A percentile compares a stretch with the other conserved stretches of the same genome.
phyloP scores from a whole-genome alignment of 2,113 vertebrate genomes.

The Gorilla gorilla region DNA sequence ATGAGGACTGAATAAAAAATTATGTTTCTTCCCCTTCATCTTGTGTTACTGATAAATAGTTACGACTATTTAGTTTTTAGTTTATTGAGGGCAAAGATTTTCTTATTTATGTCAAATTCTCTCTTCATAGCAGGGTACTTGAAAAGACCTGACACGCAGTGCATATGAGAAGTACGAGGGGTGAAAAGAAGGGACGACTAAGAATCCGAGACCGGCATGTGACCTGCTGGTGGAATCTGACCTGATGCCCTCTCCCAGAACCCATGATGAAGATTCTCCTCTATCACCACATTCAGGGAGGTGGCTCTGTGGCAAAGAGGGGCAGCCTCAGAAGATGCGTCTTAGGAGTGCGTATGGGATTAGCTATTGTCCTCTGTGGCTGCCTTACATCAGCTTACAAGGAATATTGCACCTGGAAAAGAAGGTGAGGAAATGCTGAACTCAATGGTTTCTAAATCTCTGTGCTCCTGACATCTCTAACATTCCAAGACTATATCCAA shows the following conservation, averaged over 20 bases:
- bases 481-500: background rate
- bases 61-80: background rate
- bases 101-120: background rate
- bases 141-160: background rate
- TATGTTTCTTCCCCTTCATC: background rate
- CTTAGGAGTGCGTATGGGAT: background rate
- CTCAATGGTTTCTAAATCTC: background rate
- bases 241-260: background rate
- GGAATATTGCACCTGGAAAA: background rate
- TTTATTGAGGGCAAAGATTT: background rate
- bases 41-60: background rate
- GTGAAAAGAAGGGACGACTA: background rate
- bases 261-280: background rate
- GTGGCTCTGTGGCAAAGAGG: background rate
- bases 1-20: background rate
- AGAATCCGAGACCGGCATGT: background rate
- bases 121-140: background rate
- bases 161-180: background rate
- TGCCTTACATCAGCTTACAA: background rate
- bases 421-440: background rate
- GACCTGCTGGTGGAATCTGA: background rate
- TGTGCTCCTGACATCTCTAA: background rate
- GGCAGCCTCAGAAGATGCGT: background rate
- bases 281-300: background rate
- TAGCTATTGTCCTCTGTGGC: background rate